Evolutionary conservation across 2,888 invertebrate genomes (phyloP).

Genomic region (Drosophila ezoana): DNA sequence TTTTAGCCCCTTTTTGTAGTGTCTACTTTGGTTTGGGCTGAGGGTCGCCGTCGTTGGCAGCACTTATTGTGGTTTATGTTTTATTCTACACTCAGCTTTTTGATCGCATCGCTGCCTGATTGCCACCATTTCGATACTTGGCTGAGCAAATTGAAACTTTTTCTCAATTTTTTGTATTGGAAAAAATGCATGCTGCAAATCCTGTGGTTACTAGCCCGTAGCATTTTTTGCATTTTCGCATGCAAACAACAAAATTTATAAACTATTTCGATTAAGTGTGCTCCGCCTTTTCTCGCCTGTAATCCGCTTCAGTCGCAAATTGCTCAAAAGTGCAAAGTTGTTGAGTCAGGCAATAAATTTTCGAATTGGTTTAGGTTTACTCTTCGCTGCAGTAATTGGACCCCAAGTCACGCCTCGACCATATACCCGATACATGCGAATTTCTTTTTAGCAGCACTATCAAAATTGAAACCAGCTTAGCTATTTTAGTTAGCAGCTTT

Average conservation of each 20-base stretch:
- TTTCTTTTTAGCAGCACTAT: constrained; percentile 4
- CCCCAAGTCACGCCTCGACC: constrained; percentile 27
- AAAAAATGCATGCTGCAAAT: constrained; percentile 26
- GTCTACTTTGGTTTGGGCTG: constrained; percentile 23
- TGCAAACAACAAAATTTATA: constrained; percentile 33
- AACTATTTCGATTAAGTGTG: constrained; percentile 53
- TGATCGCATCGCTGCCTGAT: constrained; percentile 39
- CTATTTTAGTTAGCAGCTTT: constrained; percentile 6
- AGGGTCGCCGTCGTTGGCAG: constrained; percentile 9
- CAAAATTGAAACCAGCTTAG: constrained; percentile 1
- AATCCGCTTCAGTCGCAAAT: constrained; percentile 48
- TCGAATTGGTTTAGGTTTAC: constrained; percentile 23
- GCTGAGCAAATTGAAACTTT: constrained; percentile 68
- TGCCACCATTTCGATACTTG: constrained; percentile 64
- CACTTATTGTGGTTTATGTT: constrained; percentile 59
- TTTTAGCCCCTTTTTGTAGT: constrained; percentile 12
- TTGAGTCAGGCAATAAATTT: constrained; percentile 56
- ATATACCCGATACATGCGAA: constrained; percentile 12
- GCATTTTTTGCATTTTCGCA: constrained; percentile 42
- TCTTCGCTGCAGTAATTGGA: constrained; percentile 46
- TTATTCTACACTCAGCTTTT: constrained; percentile 48
- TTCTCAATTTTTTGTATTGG: constrained; percentile 47
- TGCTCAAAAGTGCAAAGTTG: constrained; percentile 63
- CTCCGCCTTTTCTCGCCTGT: constrained; percentile 19
- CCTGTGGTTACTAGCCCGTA: constrained; percentile 45